Base-by-base conservation (phyloP, 2,888 invertebrate species). In the Drosophila melanocephala region DNA sequence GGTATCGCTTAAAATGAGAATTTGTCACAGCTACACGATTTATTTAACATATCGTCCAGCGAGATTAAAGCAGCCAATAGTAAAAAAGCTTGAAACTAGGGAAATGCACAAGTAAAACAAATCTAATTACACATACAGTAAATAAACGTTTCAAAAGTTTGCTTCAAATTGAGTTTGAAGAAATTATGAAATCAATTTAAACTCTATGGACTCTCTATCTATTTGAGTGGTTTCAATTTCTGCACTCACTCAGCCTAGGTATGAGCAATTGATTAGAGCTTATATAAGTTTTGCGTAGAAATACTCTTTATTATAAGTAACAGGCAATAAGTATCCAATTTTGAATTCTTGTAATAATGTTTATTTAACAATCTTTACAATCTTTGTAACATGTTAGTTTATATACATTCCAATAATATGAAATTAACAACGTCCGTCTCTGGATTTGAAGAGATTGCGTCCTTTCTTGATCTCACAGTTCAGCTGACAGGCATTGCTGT, bases 401-500 rank as follows among this genome's bases (percentile, higher is more conserved):
- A 10, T 22, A 12, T 10, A 5, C n/a, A 42, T 42, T 1, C n/a
- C n/a, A 42, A 42, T 4, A n/a, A 39, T 9, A n/a, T 1, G 16
- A 19, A 19, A 6, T 37, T 19, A 37, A 63, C 91, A 91, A 2
- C 2, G 9, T 39, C 91, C 91, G 5, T 44, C 6, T 47, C 72
- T 81, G 16, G 59, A 39, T 16, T 78, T 10, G 0, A 32, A 55
- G 42, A 91, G 50, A 16, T 39, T 72, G 56, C 74, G 81, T 7
- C 83, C 87, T 10, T 72, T 7, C 72, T 4, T 10, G 19, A 9
- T 9, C 19, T 0, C 75, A 57, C 93, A 92, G 0, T 60, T 6
- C 55, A 92, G 78, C 37, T 77, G 64, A 67, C 92, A 92, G 4
- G 22, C 30, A 73, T 92, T 93, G 42, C 66, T n/a, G 63, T 92